Evolutionary conservation across 2,113 vertebrate genomes (phyloP).

Genomic region (Indicator maculatus): DNA sequence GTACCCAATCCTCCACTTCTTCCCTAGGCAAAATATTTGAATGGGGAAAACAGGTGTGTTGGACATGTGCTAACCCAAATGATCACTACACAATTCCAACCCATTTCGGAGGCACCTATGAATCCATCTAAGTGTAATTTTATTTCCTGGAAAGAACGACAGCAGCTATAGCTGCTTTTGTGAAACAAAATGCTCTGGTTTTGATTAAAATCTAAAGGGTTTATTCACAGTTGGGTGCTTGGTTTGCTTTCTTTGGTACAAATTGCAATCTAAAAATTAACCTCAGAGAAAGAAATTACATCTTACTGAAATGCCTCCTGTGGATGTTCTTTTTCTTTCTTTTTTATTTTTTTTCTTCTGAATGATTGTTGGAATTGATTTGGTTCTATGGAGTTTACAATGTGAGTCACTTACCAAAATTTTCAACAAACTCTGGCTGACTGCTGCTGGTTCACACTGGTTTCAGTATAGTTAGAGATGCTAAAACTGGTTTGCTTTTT

Average conservation of each 20-base stretch:
- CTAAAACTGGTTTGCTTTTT: background rate
- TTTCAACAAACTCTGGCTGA: background rate
- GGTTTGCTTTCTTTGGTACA: constrained; percentile 8
- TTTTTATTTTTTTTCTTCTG: background rate
- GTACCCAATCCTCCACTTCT: background rate
- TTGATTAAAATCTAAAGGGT: constrained; percentile 4
- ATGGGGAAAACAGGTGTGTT: background rate
- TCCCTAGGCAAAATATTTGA: background rate
- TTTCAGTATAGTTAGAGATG: background rate
- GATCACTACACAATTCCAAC: background rate
- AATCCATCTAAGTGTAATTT: background rate
- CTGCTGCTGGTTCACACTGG: background rate
- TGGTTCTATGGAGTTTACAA: background rate
- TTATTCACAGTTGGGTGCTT: constrained; percentile 11
- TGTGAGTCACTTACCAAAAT: background rate
- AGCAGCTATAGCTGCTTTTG: background rate
- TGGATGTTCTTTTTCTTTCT: background rate
- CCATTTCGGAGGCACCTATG: background rate
- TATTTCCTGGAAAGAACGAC: background rate
- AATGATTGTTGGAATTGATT: background rate
- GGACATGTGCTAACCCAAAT: background rate
- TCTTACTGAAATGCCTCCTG: background rate
- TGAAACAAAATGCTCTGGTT: background rate
- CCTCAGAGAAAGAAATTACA: background rate
- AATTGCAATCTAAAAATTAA: constrained; percentile 23